These are phyloP conservation scores for Oreochromis aureus DNA, from an alignment of 2,113 vertebrate species.

Conservation along the genomic window DNA sequence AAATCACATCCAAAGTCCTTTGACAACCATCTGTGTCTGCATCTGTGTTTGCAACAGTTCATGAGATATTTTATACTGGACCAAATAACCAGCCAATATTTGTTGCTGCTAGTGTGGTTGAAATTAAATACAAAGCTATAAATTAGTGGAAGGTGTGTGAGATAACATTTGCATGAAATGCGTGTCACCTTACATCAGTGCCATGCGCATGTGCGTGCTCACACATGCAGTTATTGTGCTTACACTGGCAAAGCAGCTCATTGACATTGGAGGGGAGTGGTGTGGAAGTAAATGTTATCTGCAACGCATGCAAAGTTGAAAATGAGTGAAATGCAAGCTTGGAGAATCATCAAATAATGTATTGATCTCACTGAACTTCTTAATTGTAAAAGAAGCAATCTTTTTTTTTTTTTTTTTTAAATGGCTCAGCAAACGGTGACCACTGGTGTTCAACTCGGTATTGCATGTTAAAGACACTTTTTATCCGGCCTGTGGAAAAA, in stretches of 20 bases:
- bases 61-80: neutral
- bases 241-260: conserved; percentile 26
- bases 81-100: neutral
- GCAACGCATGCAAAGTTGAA: conserved; percentile 56
- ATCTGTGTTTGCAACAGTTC: neutral
- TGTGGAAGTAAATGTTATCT: conserved; percentile 9
- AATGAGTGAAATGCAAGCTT: conserved; percentile 50
- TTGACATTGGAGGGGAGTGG: neutral
- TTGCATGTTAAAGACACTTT: too few species aligned
- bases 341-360: conserved; percentile 38
- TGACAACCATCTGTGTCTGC: neutral
- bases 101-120: neutral
- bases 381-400: conserved; percentile 11
- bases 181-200: neutral
- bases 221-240: conserved; percentile 18
- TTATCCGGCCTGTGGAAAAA: neutral
- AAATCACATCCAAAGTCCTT: neutral
- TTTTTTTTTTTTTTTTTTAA: neutral
- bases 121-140: neutral
- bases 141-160: neutral
- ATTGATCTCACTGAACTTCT: conserved; percentile 50
- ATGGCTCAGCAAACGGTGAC: neutral
- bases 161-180: neutral
- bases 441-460: neutral
- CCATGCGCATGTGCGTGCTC: neutral